Percentiles rank a stretch among this genome's conserved stretches.
Evolutionary conservation across 2,113 vertebrate genomes (phyloP).

Genomic region (Arenaria interpres): DNA sequence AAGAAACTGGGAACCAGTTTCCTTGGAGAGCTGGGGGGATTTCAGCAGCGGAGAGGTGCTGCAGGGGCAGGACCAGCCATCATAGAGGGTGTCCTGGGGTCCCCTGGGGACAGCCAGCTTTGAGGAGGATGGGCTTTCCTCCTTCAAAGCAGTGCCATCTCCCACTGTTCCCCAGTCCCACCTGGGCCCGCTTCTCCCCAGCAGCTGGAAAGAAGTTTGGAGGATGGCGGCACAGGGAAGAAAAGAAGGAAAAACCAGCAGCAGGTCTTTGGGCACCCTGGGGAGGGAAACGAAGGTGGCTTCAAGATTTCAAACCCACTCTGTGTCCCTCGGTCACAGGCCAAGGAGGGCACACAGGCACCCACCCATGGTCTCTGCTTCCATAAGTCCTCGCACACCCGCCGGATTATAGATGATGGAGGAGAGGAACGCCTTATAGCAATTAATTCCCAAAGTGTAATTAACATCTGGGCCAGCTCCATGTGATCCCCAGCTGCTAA

Average conservation of each 20-base stretch:
- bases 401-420: slow-evolving; percentile 52
- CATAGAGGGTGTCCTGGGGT: neutral
- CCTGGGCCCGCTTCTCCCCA: neutral
- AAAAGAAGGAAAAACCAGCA: neutral
- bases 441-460: slow-evolving; percentile 90
- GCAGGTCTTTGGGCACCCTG: neutral
- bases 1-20: neutral
- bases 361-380: neutral
- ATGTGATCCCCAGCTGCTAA: slow-evolving; percentile 80
- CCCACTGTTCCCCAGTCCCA: neutral
- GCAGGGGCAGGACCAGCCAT: neutral
- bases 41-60: slow-evolving; percentile 16
- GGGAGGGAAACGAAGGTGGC: neutral
- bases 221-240: neutral
- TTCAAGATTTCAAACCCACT: neutral
- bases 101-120: neutral
- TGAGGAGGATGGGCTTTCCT: rapidly evolving
- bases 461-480: slow-evolving; percentile 84
- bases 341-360: neutral
- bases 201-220: neutral
- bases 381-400: neutral
- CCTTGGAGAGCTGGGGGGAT: slow-evolving; percentile 6
- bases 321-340: rapidly evolving
- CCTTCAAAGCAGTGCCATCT: neutral
- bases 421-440: slow-evolving; percentile 35